phyloP scores from a whole-genome alignment of 2,113 vertebrate species.

The Microcebus lehilahytsara region DNA sequence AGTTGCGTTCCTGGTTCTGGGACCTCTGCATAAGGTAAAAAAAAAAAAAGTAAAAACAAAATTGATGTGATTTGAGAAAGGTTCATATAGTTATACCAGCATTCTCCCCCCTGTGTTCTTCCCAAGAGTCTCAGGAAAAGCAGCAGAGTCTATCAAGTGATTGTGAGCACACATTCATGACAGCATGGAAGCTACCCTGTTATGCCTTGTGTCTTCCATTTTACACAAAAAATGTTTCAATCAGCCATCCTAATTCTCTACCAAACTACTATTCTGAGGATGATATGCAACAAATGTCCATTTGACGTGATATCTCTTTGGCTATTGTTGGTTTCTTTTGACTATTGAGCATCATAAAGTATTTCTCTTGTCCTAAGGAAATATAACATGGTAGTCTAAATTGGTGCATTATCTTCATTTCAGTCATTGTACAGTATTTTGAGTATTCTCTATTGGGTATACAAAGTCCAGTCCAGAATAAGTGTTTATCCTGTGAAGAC shows the following conservation, averaged over 20 bases:
- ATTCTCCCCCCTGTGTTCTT: rapidly evolving
- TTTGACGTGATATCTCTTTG: not conserved
- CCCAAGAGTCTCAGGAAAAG: too few species aligned
- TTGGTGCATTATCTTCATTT: not conserved
- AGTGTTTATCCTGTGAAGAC: not conserved
- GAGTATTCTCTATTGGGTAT: not conserved
- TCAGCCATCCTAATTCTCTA: not conserved
- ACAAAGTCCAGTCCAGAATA: not conserved
- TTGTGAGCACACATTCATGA: not conserved
- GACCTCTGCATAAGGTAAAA: not conserved
- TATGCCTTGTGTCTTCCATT: not conserved
- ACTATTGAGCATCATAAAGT: not conserved
- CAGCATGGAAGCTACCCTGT: not conserved
- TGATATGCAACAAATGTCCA: not conserved
- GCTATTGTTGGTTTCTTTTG: not conserved
- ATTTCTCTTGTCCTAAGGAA: not conserved
- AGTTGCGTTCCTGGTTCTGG: not conserved
- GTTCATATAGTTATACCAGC: too few species aligned
- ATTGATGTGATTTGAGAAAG: not conserved
- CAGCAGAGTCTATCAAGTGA: not conserved
- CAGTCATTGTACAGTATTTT: rapidly evolving
- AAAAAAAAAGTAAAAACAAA: not conserved
- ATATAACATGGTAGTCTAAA: not conserved
- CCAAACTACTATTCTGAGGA: not conserved
- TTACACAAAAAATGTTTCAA: not conserved